A percentile compares a stretch with the other conserved stretches of the same genome.
These are phyloP conservation scores for Myiopsitta monachus DNA, from an alignment of 2,113 vertebrate species.

Conservation along the genomic window DNA sequence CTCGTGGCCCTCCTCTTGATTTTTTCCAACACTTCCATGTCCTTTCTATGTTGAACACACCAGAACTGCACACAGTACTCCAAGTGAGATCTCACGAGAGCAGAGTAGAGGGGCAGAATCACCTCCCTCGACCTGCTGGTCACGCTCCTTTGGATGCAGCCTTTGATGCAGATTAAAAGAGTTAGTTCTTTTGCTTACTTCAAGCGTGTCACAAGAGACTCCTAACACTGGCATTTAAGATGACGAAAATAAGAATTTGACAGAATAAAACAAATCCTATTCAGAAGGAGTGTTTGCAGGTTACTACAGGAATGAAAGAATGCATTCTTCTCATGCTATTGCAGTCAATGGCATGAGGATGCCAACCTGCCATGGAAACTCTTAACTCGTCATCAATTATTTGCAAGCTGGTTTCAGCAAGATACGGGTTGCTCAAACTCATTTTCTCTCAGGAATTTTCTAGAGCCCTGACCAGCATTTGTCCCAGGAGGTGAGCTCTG, in stretches of 20 bases:
- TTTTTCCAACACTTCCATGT: too few species aligned
- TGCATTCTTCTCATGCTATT: neutral
- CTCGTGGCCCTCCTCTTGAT: too few species aligned
- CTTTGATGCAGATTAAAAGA: neutral
- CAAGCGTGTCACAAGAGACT: neutral
- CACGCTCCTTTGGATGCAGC: too few species aligned
- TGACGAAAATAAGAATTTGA: neutral
- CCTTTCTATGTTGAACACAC: too few species aligned
- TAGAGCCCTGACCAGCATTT: neutral
- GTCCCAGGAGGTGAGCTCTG: neutral
- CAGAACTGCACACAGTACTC: too few species aligned
- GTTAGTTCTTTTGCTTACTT: neutral
- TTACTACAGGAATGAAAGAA: neutral
- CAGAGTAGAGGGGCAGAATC: too few species aligned
- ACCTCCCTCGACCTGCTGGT: too few species aligned
- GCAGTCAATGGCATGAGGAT: neutral
- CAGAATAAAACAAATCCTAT: neutral
- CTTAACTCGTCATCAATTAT: neutral
- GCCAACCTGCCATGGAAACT: neutral
- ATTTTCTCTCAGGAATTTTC: neutral
- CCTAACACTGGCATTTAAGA: neutral
- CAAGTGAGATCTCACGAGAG: too few species aligned
- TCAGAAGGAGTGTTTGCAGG: neutral
- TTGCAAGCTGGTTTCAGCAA: neutral
- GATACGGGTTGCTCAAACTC: neutral